Conservation (phyloP, 2,797 vertebrate genomes). For the Lepus oiostolus region DNA sequence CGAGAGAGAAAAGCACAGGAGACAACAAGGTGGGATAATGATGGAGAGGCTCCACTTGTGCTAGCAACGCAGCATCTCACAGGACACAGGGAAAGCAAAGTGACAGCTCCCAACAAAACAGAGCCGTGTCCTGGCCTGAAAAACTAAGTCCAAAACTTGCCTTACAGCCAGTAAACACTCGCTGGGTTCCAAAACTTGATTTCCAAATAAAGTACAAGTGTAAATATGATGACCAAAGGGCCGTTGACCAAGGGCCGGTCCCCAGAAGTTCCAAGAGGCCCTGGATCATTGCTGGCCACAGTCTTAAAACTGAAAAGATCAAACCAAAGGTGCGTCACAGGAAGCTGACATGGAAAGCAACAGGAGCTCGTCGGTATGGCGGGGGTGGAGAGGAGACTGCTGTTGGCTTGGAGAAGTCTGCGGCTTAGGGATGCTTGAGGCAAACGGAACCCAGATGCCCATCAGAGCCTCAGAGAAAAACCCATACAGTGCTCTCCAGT, state of each 20-base stretch:
- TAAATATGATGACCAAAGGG: not conserved
- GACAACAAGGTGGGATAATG: not conserved
- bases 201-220: not conserved
- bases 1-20: no score
- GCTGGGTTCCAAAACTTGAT: not conserved
- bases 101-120: not conserved
- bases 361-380: not conserved
- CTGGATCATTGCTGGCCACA: not conserved
- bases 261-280: not conserved
- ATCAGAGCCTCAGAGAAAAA: not conserved
- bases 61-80: not conserved
- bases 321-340: not conserved
- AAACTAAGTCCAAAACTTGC: not conserved
- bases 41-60: not conserved
- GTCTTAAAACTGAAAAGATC: not conserved
- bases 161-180: not conserved
- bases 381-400: not conserved
- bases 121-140: not conserved
- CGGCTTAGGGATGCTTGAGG: not conserved
- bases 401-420: accelerated
- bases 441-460: not conserved
- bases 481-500: not conserved
- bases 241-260: not conserved
- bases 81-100: not conserved
- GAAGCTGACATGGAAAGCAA: not conserved